Base-by-base conservation (phyloP, 2,888 invertebrate species). In the Pammene aurita region DNA sequence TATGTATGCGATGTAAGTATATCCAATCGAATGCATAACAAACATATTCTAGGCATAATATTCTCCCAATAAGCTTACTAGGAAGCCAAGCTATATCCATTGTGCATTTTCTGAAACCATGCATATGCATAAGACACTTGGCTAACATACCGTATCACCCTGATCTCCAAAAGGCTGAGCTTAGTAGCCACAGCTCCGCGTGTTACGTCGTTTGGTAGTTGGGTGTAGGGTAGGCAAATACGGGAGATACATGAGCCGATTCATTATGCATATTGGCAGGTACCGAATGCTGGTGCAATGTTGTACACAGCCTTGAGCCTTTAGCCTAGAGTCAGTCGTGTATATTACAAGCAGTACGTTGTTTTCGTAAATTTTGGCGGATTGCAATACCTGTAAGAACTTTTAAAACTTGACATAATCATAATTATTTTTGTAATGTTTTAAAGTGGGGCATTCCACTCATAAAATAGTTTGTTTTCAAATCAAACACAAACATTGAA, bases 51-150 rank as follows among this genome's bases (percentile, higher is more conserved):
- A 13, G 6, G 6, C 7, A 46, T 13, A 44, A 44, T 11, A 14
- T 16, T 44, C 16, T 10, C 34, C 57, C 26, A 26, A 58, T 58
- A 57, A 14, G 2, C 50, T 34, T 34, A 41, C 56, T 16, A 42
- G 35, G 42, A 60, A 44, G 35, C 42, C 16, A 11, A 35, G 9
- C 52, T 52, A 52, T 14, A 14, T 16, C 52, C 46, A 67, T 55
- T 44, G 67, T 55, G 61, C 67, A 67, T 61, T 67, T 61, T 38
- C 44, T 61, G 34, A 18, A 10, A 48, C 26, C 14, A 18, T 67
- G 61, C 60, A 61, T 61, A 67, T 67, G 67, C 38, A 67, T 61
- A 38, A 67, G 58, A 46, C 54, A 67, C n/a, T n/a, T n/a, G n/a
- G 54, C 55, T 61, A 38, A 61, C 61, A 38, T 38, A 38, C 2